Percentiles rank a stretch among this genome's conserved stretches.
phyloP scores from a whole-genome alignment of 2,797 vertebrate species.

The Falco peregrinus region DNA sequence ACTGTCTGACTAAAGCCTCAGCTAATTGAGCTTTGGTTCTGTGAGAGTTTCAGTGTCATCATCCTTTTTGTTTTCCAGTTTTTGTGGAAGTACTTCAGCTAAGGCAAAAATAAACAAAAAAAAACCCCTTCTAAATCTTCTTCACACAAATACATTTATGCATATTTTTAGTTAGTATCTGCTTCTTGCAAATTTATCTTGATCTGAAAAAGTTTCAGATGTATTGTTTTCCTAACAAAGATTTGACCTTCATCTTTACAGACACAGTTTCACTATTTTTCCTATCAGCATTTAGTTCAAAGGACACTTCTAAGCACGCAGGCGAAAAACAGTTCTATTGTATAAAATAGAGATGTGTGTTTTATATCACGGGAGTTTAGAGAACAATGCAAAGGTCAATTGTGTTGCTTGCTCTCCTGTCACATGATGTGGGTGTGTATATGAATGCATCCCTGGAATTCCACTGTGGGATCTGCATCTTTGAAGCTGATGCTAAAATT shows the following conservation, averaged over 20 bases:
- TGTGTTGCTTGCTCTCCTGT: slow-evolving; percentile 63
- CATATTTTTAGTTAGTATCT: slow-evolving; percentile 45
- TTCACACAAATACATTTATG: background rate
- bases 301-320: slow-evolving; percentile 11
- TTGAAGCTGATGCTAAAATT: slow-evolving; percentile 91
- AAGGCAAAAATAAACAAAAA: slow-evolving; percentile 4
- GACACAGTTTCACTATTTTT: background rate
- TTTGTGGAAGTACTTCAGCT: slow-evolving; percentile 3
- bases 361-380: slow-evolving; percentile 51
- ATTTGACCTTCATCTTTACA: slow-evolving; percentile 30
- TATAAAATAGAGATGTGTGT: slow-evolving; percentile 44
- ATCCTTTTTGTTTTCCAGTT: background rate
- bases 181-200: background rate
- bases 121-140: background rate
- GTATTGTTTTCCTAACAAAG: slow-evolving; percentile 1
- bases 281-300: slow-evolving; percentile 41
- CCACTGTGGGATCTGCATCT: slow-evolving; percentile 79
- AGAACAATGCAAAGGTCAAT: slow-evolving; percentile 77
- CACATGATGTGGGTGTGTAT: slow-evolving; percentile 63
- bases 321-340: background rate
- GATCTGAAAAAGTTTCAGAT: background rate
- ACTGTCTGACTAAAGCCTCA: background rate
- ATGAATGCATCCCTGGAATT: slow-evolving; percentile 78
- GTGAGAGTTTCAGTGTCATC: background rate
- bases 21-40: background rate